Percentiles rank a stretch among this genome's conserved stretches.
Conservation (phyloP, 2,797 vertebrate genomes). For the Cottoperca gobio region DNA sequence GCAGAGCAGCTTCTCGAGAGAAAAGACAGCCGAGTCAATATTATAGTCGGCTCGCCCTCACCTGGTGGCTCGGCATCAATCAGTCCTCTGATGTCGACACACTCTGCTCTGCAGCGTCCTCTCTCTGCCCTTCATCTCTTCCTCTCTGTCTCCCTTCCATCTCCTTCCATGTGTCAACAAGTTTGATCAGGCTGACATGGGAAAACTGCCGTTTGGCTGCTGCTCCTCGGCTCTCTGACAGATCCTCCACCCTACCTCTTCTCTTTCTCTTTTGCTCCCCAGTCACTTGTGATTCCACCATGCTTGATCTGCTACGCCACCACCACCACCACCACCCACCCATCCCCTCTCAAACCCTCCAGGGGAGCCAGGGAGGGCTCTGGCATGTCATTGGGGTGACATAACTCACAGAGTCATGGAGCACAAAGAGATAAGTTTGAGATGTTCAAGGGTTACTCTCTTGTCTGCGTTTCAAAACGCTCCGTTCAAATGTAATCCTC, state of each 20-base stretch:
- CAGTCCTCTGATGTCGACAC: slow-evolving; percentile 41
- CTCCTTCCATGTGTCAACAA: slow-evolving; percentile 62
- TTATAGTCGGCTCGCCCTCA: slow-evolving; percentile 41
- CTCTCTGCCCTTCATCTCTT: slow-evolving; percentile 43
- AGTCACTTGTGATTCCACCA: slow-evolving; percentile 50
- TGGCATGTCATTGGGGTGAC: slow-evolving; percentile 58
- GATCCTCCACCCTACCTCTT: slow-evolving; percentile 43
- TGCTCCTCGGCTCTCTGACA: slow-evolving; percentile 44
- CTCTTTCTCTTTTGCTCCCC: slow-evolving; percentile 38
- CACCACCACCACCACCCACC: neutral
- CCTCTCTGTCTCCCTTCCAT: slow-evolving; percentile 36
- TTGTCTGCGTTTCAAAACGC: slow-evolving; percentile 44
- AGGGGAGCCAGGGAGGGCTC: slow-evolving; percentile 29
- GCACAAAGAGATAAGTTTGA: slow-evolving; percentile 62
- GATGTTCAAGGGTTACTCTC: slow-evolving; percentile 47
- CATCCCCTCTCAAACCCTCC: slow-evolving; percentile 9
- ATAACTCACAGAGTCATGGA: slow-evolving; percentile 39
- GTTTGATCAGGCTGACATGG: slow-evolving; percentile 69
- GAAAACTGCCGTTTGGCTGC: slow-evolving; percentile 55
- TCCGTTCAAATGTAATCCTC: slow-evolving; percentile 57
- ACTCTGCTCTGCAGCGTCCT: slow-evolving; percentile 26
- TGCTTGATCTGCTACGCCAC: slow-evolving; percentile 55
- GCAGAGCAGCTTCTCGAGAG: slow-evolving; percentile 16
- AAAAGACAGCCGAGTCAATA: slow-evolving; percentile 40
- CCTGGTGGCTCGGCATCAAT: slow-evolving; percentile 66